phyloP scores from a whole-genome alignment of 2,797 vertebrate species.

The Acropternis orthonyx region DNA sequence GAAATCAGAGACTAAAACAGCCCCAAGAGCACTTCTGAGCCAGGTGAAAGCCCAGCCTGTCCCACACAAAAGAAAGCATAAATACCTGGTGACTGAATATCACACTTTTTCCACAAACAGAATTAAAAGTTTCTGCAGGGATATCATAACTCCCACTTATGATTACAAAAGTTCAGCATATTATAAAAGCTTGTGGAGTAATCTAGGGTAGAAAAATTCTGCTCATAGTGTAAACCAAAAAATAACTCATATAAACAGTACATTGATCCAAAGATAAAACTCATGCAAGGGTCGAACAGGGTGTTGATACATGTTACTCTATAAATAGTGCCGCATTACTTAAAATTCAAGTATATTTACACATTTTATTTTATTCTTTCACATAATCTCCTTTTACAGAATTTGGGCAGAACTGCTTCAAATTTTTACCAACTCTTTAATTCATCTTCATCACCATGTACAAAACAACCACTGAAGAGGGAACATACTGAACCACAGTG shows the following conservation, averaged over 20 bases:
- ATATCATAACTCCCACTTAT: not conserved
- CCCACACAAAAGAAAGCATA: not conserved
- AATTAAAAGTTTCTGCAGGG: not conserved
- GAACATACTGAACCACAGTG: slow-evolving; percentile 8
- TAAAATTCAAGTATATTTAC: not conserved
- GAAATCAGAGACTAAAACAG: not conserved
- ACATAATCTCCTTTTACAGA: not conserved
- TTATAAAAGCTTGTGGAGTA: not conserved
- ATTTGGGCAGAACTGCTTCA: not conserved
- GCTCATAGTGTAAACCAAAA: not conserved
- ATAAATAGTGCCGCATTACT: not conserved
- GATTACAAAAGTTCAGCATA: not conserved
- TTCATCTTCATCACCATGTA: not conserved
- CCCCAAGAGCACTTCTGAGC: not conserved
- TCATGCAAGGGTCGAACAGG: not conserved
- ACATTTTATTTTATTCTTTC: not conserved
- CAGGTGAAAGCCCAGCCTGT: not conserved
- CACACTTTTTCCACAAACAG: not conserved
- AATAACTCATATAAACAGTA: not conserved
- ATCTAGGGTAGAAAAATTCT: not conserved
- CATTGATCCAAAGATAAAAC: not conserved
- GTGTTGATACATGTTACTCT: not conserved
- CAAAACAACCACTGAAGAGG: slow-evolving; percentile 35
- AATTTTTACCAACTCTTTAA: not conserved
- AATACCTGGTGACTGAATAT: not conserved